Conservation (phyloP, 2,888 invertebrate species). For the Plagodis pulveraria region DNA sequence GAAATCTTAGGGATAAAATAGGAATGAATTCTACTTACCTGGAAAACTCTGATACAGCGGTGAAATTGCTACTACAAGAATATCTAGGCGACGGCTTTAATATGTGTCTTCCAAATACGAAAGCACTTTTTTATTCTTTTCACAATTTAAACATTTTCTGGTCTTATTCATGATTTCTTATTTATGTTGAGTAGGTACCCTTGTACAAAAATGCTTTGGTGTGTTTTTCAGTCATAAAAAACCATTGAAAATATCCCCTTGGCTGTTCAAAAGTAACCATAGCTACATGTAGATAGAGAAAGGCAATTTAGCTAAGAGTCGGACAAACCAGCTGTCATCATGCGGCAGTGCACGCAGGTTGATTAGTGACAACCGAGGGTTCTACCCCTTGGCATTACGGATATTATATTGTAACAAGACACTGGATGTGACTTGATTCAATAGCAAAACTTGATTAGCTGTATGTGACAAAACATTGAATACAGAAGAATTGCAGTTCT, state of each 20-base stretch:
- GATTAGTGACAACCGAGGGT: constrained; percentile 48
- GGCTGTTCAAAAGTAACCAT: constrained; percentile 20
- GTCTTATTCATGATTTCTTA: too few species aligned
- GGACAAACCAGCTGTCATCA: constrained; percentile 40
- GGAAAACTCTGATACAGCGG: too few species aligned
- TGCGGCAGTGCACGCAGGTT: constrained; percentile 45
- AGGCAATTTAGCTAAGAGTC: constrained; percentile 71
- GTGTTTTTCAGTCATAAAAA: constrained; percentile 33
- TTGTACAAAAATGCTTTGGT: constrained; percentile 13
- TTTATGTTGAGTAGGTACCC: background rate
- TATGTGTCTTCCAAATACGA: too few species aligned
- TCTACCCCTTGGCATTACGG: constrained; percentile 27
- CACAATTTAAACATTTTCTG: too few species aligned
- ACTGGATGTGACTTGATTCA: constrained; percentile 19
- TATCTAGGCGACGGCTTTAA: too few species aligned
- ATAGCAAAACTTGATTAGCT: constrained; percentile 12
- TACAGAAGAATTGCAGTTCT: too few species aligned
- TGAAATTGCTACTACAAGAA: too few species aligned
- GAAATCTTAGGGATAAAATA: too few species aligned
- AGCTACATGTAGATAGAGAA: constrained; percentile 35
- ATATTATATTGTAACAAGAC: constrained; percentile 26
- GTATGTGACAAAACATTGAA: background rate
- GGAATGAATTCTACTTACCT: too few species aligned
- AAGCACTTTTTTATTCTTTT: too few species aligned
- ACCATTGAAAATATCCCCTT: constrained; percentile 23